Evolutionary conservation across 2,888 invertebrate species (phyloP), one percentile per base, ranked within the genome.

Genomic region (Thymelicus lineola): DNA sequence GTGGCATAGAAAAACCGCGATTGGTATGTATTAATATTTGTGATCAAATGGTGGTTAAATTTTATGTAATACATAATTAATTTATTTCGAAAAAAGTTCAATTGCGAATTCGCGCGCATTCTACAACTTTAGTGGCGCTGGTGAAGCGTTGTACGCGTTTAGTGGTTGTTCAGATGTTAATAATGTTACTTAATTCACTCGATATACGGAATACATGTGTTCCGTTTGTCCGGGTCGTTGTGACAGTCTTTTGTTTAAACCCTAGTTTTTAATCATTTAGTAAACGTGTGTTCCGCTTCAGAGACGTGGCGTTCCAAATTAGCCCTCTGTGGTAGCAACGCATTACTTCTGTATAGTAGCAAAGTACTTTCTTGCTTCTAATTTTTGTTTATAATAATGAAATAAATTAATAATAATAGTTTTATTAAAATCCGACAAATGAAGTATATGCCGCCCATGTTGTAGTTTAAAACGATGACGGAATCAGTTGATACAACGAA

Each of bases 391-490:
- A 9, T 9, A 9, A 0, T 42, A 38, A 42, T 42, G 42, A 10
- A 42, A 38, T 10, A 9, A 3, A 20, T 28, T 28, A 28, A 28
- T 28, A 28, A 42, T 42, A 58, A 7, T 38, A 58, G 36, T n/a
- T 36, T 60, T 14, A 45, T 38, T 59, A 6, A 20, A 59, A 14
- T 45, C 42, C 9, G 10, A 60, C 12, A 42, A 15, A 6, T 42
- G 10, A 42, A 42, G 12, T 42, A 38, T 28, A 42, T 60, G 20
- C 42, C 45, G 60, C 45, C 20, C 45, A 42, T 60, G 60, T 15
- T 20, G 45, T 60, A 14, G 20, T 45, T 45, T 60, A 60, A 60
- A 60, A 60, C 14, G 45, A 20, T 60, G 60, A 60, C 60, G 45
- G 17, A 60, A 60, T 15, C 6, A 12, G 9, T 15, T 38, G 12